Percentiles rank a stretch among this genome's conserved stretches.
These are phyloP conservation scores for Drosophila prostipennis DNA, from an alignment of 2,888 invertebrate species.

Conservation along the genomic window DNA sequence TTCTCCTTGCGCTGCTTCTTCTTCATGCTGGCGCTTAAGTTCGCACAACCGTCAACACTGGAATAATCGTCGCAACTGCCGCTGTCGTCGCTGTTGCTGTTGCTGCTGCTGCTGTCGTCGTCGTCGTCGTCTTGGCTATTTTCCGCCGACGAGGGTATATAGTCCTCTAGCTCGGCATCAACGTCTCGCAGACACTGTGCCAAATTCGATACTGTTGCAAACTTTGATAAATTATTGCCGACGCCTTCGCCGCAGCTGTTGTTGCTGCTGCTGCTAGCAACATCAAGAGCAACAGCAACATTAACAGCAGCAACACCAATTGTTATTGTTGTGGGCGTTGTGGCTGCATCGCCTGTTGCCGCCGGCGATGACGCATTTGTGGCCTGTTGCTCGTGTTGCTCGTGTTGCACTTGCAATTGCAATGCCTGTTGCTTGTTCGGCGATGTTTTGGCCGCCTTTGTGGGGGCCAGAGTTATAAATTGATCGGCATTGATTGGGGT, in stretches of 20 bases:
- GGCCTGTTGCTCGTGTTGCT: slow-evolving; percentile 29
- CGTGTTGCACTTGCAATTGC: slow-evolving; percentile 36
- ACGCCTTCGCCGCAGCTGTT: slow-evolving; percentile 72
- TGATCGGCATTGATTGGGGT: slow-evolving; percentile 82
- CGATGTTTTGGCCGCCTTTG: slow-evolving; percentile 70
- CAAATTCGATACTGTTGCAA: slow-evolving; percentile 84
- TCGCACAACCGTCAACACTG: slow-evolving; percentile 80
- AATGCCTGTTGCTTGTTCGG: slow-evolving; percentile 37
- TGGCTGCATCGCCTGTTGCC: slow-evolving; percentile 42
- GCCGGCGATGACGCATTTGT: slow-evolving; percentile 63
- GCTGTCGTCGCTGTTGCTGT: slow-evolving; percentile 6
- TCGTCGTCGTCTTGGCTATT: slow-evolving; percentile 74
- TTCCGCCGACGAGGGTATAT: slow-evolving; percentile 83
- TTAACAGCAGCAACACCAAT: slow-evolving; percentile 32
- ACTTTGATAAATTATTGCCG: slow-evolving; percentile 84
- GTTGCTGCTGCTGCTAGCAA: slow-evolving; percentile 51
- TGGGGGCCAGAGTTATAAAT: slow-evolving; percentile 78
- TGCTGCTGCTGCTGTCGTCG: slow-evolving; percentile 47
- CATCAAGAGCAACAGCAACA: slow-evolving; percentile 29
- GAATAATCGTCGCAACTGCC: slow-evolving; percentile 79
- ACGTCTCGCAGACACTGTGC: slow-evolving; percentile 84
- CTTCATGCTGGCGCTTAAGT: slow-evolving; percentile 83
- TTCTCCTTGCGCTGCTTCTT: slow-evolving; percentile 83
- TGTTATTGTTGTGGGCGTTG: slow-evolving; percentile 40
- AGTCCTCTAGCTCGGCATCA: slow-evolving; percentile 84